Evolutionary conservation across 2,113 vertebrate species (phyloP), one percentile per base, ranked within the genome.

Genomic region (Amphilophus citrinellus): DNA sequence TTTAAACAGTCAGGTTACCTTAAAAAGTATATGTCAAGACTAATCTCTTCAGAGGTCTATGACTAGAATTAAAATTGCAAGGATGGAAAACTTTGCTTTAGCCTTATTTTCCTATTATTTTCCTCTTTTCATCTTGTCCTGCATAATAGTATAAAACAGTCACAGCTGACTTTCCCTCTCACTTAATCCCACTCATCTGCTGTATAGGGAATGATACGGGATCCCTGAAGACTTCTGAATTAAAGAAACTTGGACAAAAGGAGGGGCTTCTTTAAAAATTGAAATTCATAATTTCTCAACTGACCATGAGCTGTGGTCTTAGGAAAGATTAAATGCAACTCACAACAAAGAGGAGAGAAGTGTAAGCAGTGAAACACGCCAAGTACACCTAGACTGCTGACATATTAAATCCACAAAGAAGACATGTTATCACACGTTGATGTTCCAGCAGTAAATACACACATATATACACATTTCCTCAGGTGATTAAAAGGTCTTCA

Each of bases 401-500:
- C 42, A 14, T 56, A 56, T 20, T 7, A 56, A 73, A 73, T 17
- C 1, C 13, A 24, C 44, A 53, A 47, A 32, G 24, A 73, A 18
- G 6, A n/a, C 22, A 18, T 68, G 42, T 47, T 47, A 22, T 68
- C 71, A 71, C 76, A 79, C 62, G 84, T 58, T 73, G 11, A 56
- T 86, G 42, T 11, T 37, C 32, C 50, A 76, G 50, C 50, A 58
- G 71, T 58, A 76, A 68, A 47, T 10, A 68, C 42, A 68, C 47
- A 73, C 68, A 56, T n/a, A 56, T n/a, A 59, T 59, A 76, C 75
- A 59, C 75, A 76, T 35, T 39, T 76, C 53, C 56, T 76, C n/a
- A 27, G 53, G 57, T 89, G 80, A 88, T 84, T 80, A 39, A 77
- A 66, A 83, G 42, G 10, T 59, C 57, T 61, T 37, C 4, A 35